These are phyloP conservation scores for Gracilinanus agilis DNA, from an alignment of 2,113 vertebrate genomes.

Conservation along the genomic window DNA sequence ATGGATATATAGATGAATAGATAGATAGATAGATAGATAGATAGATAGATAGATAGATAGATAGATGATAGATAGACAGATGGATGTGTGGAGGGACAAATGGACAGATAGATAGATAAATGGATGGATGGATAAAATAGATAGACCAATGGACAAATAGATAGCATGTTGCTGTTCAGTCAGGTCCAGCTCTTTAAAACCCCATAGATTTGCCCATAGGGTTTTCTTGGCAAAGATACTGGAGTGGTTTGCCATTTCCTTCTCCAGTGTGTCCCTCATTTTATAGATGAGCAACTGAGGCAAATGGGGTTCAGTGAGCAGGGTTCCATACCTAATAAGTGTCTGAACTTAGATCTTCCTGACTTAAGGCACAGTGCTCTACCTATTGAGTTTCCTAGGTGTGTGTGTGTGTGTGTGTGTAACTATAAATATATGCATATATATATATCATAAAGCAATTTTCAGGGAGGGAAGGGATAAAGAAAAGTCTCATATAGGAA, in stretches of 20 bases:
- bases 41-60: too few species aligned
- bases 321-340: not conserved
- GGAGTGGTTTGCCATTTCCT: not conserved
- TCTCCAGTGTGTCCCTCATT: not conserved
- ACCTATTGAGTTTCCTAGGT: not conserved
- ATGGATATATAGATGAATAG: too few species aligned
- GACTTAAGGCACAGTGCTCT: not conserved
- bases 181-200: not conserved
- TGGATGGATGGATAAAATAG: too few species aligned
- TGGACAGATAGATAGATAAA: too few species aligned
- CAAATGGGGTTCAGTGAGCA: not conserved
- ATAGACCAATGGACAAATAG: too few species aligned
- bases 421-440: not conserved
- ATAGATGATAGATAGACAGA: too few species aligned
- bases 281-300: not conserved
- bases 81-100: too few species aligned
- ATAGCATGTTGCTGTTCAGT: not conserved
- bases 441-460: not conserved
- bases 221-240: not conserved
- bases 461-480: not conserved
- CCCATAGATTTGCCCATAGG: not conserved
- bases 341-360: not conserved
- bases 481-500: not conserved
- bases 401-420: too few species aligned
- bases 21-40: too few species aligned